Percentiles rank a stretch among this genome's conserved stretches.
Conservation (phyloP, 2,113 vertebrate genomes). For the Monopterus albus region DNA sequence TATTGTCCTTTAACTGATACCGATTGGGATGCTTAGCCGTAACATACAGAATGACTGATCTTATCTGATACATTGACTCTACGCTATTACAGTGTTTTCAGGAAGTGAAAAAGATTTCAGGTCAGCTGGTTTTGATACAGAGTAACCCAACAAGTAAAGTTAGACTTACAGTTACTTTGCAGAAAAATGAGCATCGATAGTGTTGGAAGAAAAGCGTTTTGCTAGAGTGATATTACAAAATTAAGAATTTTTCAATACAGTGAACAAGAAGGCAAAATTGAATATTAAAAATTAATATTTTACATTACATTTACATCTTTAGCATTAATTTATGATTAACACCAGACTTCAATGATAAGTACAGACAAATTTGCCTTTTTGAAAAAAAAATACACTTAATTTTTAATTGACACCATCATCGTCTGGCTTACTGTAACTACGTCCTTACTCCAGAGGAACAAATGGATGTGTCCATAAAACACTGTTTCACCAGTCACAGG, state of each 20-base stretch:
- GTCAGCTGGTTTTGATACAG: conserved; percentile 2
- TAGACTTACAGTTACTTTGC: too few species aligned
- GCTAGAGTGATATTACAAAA: background rate
- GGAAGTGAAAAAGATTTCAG: conserved; percentile 24
- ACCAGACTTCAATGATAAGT: conserved; percentile 5
- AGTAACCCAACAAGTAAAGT: background rate
- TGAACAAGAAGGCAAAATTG: too few species aligned
- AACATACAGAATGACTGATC: conserved; percentile 30
- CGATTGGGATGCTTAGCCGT: conserved; percentile 56
- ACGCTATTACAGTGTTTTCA: conserved; percentile 19
- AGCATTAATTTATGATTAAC: conserved; percentile 14
- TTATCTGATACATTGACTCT: conserved; percentile 49
- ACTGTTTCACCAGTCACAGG: conserved; percentile 11
- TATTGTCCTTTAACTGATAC: conserved; percentile 52
- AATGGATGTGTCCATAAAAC: conserved; percentile 1
- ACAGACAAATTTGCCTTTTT: conserved; percentile 19
- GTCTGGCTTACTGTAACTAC: too few species aligned
- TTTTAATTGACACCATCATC: conserved; percentile 1
- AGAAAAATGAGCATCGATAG: too few species aligned
- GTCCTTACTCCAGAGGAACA: background rate
- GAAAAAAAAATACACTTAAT: conserved; percentile 36
- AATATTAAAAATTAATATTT: too few species aligned
- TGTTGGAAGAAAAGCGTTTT: background rate
- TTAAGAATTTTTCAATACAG: too few species aligned
- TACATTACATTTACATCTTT: conserved; percentile 23